Evolutionary conservation across 2,888 invertebrate species (phyloP).

Genomic region (Tiphia femorata): DNA sequence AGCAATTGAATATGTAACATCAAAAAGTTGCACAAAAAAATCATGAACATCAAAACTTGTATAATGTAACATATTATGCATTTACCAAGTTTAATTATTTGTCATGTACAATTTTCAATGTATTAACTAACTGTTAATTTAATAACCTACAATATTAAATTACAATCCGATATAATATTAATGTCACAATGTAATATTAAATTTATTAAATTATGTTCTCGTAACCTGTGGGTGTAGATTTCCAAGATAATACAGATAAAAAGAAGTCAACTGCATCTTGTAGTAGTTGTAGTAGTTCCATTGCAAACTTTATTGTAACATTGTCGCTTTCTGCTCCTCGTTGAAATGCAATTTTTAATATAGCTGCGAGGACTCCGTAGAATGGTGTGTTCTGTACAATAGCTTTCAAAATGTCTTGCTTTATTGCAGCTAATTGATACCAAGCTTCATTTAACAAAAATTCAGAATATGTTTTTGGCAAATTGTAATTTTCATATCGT

Average conservation of each 20-base stretch:
- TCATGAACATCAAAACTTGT: no score
- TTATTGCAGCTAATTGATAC: constrained; percentile 58
- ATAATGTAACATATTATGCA: no score
- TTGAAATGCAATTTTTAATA: constrained; percentile 45
- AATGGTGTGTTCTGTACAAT: constrained; percentile 64
- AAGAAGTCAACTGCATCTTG: constrained; percentile 55
- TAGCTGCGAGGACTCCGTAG: constrained; percentile 65
- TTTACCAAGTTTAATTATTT: no score
- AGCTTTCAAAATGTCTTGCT: constrained; percentile 64
- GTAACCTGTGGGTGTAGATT: constrained; percentile 42
- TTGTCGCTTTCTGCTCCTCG: constrained; percentile 27
- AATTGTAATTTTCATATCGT: not conserved
- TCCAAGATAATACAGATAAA: constrained; percentile 50
- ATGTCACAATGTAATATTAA: no score
- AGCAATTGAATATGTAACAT: no score
- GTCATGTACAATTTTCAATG: no score
- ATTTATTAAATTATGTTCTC: not conserved
- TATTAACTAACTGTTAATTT: no score
- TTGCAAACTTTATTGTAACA: constrained; percentile 29
- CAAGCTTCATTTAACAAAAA: constrained; percentile 55
- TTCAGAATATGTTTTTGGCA: constrained; percentile 25
- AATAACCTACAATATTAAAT: no score
- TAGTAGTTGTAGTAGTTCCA: constrained; percentile 41
- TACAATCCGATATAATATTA: no score
- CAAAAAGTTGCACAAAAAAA: no score